Percentiles rank a stretch among this genome's conserved stretches.
phyloP scores from a whole-genome alignment of 2,888 invertebrate species.

The Zhuqinia jingwanae region DNA sequence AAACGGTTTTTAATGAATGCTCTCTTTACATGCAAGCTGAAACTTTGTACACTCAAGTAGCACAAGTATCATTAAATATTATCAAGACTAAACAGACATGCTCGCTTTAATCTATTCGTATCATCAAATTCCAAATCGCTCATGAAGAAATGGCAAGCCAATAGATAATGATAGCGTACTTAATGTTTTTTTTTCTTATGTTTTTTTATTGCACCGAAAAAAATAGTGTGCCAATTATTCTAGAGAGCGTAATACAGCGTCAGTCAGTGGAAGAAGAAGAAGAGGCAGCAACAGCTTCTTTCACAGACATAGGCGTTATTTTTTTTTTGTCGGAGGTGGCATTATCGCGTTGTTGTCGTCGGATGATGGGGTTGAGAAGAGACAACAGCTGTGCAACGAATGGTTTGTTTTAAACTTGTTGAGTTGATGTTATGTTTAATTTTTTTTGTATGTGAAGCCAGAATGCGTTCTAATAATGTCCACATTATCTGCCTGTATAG shows the following conservation, averaged over 20 bases:
- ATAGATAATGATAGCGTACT: neutral
- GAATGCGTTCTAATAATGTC: neutral
- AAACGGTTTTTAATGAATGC: neutral
- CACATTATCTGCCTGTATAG: neutral
- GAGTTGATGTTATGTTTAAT: constrained; percentile 6
- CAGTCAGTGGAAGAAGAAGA: too few species aligned
- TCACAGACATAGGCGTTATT: neutral
- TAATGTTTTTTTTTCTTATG: neutral
- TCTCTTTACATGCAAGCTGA: too few species aligned
- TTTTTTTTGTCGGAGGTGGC: constrained; percentile 5
- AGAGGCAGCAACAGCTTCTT: neutral
- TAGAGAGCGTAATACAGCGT: neutral
- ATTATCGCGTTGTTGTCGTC: constrained; percentile 23
- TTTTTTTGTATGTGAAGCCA: neutral
- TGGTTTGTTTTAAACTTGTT: constrained; percentile 59
- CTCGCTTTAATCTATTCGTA: constrained; percentile 24
- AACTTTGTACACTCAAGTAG: neutral
- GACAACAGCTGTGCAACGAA: constrained; percentile 67
- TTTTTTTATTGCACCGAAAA: constrained; percentile 29
- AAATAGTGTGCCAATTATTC: constrained; percentile 39
- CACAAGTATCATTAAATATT: neutral
- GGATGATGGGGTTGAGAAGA: constrained; percentile 54
- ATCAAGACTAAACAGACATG: too few species aligned
- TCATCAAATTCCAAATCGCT: constrained; percentile 42
- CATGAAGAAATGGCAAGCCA: constrained; percentile 44